Conservation (phyloP, 2,888 invertebrate genomes). For the Monoplex corrugatus region DNA sequence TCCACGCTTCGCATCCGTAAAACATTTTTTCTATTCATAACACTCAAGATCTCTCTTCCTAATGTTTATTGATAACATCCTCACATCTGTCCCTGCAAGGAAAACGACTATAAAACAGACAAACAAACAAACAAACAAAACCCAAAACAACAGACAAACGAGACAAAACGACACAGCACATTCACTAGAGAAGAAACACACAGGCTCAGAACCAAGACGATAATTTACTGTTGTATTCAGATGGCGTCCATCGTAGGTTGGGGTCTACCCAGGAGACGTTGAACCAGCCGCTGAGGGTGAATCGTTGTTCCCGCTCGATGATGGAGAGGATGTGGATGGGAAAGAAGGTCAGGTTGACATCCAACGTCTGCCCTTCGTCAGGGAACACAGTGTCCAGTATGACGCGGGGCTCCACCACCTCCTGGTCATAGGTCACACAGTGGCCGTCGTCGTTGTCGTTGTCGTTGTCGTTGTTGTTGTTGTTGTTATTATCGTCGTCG, state of each 20-base stretch:
- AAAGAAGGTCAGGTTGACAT: conserved; percentile 18
- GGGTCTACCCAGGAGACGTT: conserved; percentile 8
- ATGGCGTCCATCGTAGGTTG: background rate
- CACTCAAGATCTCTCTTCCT: too few species aligned
- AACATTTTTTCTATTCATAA: too few species aligned
- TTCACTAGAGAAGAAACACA: background rate
- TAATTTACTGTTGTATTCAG: background rate
- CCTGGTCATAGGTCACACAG: background rate
- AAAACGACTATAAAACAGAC: too few species aligned
- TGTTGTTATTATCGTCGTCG: background rate
- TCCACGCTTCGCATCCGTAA: too few species aligned
- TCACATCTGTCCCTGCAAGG: background rate
- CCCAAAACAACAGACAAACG: background rate
- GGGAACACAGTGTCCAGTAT: background rate
- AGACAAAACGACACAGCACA: background rate
- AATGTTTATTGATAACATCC: too few species aligned
- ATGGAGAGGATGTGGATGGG: conserved; percentile 9
- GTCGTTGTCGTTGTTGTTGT: background rate
- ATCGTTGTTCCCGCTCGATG: conserved; percentile 16
- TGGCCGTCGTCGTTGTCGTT: background rate
- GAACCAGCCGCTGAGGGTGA: conserved; percentile 31
- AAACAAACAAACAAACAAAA: background rate
- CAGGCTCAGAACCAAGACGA: background rate
- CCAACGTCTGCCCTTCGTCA: background rate
- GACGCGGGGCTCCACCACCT: background rate